Conservation (phyloP, 2,797 vertebrate genomes). For the Smutsia gigantea region DNA sequence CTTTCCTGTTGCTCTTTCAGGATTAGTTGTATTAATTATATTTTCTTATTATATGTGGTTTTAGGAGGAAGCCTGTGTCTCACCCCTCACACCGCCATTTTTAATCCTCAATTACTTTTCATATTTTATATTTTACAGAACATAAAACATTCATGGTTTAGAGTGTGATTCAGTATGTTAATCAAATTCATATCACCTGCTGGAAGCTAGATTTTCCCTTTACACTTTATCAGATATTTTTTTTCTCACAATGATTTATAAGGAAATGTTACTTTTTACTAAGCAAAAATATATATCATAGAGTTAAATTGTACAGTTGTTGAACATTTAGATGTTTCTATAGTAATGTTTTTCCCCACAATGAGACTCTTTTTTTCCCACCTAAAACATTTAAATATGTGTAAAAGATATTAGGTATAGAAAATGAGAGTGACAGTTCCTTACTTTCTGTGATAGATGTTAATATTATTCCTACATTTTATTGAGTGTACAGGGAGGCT, state of each 20-base stretch:
- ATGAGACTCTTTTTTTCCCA: not conserved
- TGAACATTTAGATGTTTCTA: constrained; percentile 26
- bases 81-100: too few relatives aligned
- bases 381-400: constrained; percentile 22
- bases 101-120: not conserved
- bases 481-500: not conserved
- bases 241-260: not conserved
- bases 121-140: not conserved
- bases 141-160: not conserved
- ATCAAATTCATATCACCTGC: constrained; percentile 27
- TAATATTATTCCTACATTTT: not conserved
- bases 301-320: not conserved
- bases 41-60: too few relatives aligned
- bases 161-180: constrained; percentile 39
- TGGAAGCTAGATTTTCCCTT: constrained; percentile 1
- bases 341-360: not conserved
- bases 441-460: not conserved
- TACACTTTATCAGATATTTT: not conserved
- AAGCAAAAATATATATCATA: not conserved
- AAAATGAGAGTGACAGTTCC: not conserved
- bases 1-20: too few relatives aligned
- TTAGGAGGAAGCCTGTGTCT: too few relatives aligned
- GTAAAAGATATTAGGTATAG: not conserved
- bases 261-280: not conserved
- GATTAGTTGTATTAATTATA: too few relatives aligned